Conservation (phyloP, 2,888 invertebrate genomes). For the Tricholauxania praeusta region DNA sequence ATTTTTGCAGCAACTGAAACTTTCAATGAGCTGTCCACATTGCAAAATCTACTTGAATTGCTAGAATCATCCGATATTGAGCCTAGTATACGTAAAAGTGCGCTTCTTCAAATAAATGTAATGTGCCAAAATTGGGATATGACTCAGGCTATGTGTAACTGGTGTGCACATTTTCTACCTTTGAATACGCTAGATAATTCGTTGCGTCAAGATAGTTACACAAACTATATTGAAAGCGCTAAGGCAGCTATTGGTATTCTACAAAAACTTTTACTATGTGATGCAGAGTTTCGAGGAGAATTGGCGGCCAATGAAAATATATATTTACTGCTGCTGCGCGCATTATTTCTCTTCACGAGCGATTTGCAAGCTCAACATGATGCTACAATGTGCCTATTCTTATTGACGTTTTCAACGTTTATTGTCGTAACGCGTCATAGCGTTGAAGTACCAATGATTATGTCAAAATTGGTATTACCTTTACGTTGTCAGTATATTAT, state of each 20-base stretch:
- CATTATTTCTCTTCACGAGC: constrained; percentile 55
- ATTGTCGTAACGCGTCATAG: constrained; percentile 46
- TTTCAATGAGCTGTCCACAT: constrained; percentile 33
- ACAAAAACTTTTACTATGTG: constrained; percentile 55
- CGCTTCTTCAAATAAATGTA: constrained; percentile 61
- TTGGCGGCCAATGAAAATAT: constrained; percentile 54
- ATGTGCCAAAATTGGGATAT: constrained; percentile 57
- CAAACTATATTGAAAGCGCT: constrained; percentile 55
- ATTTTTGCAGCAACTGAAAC: constrained; percentile 49
- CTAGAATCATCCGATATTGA: constrained; percentile 57
- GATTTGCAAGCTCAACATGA: constrained; percentile 56
- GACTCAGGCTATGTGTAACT: constrained; percentile 50
- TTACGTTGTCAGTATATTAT: constrained; percentile 38
- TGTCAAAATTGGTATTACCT: constrained; percentile 53
- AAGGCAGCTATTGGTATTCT: constrained; percentile 60
- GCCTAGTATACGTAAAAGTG: constrained; percentile 60
- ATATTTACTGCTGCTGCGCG: constrained; percentile 57
- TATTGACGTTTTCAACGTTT: constrained; percentile 55
- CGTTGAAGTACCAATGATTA: constrained; percentile 52
- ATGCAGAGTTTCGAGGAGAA: constrained; percentile 54
- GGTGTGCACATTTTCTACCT: constrained; percentile 51
- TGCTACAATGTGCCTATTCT: constrained; percentile 57
- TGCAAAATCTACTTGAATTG: constrained; percentile 57
- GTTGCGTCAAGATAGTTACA: constrained; percentile 46
- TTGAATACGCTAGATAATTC: constrained; percentile 55